phyloP scores from a whole-genome alignment of 1,140 invertebrate species.

The Drosophila ananassae region DNA sequence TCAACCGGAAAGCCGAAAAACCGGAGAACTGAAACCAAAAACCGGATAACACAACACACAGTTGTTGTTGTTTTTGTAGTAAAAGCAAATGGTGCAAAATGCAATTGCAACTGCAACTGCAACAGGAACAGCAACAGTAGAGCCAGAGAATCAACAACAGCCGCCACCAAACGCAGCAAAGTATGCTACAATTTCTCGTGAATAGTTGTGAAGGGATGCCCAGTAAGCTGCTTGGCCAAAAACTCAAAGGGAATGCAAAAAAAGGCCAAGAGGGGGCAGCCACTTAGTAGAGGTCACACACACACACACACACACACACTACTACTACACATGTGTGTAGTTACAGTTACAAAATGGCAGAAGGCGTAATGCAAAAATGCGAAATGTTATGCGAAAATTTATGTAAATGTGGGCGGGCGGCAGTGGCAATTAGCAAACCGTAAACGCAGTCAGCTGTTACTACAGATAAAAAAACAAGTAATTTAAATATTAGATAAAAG shows the following conservation, averaged over 20 bases:
- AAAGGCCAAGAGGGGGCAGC: constrained; percentile 20
- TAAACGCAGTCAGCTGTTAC: constrained; percentile 4
- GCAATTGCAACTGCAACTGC: constrained; percentile 1
- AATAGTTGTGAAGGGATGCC: background rate
- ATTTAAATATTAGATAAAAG: background rate
- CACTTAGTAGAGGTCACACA: constrained; percentile 38
- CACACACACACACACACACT: background rate
- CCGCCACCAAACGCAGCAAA: constrained; percentile 27
- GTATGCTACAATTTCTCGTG: constrained; percentile 31
- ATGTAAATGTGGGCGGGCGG: constrained; percentile 10
- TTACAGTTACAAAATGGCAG: constrained; percentile 12
- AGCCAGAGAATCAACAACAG: background rate
- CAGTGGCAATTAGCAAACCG: constrained; percentile 21
- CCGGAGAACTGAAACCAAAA: background rate
- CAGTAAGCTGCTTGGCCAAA: constrained; percentile 38
- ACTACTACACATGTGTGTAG: background rate
- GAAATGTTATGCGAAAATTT: constrained; percentile 17
- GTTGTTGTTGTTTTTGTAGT: background rate
- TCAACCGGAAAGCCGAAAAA: constrained; percentile 32
- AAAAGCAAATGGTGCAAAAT: background rate
- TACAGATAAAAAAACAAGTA: background rate
- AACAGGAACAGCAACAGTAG: background rate
- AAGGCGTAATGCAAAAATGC: constrained; percentile 26
- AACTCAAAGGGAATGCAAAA: constrained; percentile 32
- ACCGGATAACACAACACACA: background rate